Evolutionary conservation across 2,113 vertebrate genomes (phyloP).

Genomic region (Passer domesticus): DNA sequence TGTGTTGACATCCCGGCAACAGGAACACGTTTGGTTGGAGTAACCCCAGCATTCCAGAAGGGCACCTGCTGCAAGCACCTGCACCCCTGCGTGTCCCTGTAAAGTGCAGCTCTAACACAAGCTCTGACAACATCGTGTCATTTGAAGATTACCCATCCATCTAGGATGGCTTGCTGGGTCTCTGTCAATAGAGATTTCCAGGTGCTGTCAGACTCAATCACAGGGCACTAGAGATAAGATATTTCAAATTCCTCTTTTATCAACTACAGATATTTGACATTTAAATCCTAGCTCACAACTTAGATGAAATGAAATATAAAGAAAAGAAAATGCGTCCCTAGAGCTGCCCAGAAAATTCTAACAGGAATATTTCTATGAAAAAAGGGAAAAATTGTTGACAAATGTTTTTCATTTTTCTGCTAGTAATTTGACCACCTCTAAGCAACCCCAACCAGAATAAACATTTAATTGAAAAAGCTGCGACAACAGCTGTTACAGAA

Average conservation of each 20-base stretch:
- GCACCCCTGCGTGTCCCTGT: background rate
- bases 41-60: background rate
- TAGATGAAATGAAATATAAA: background rate
- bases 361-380: background rate
- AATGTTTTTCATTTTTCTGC: background rate
- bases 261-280: background rate
- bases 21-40: fast-evolving
- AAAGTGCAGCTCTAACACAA: background rate
- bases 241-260: background rate
- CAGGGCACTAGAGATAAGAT: background rate
- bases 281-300: constrained; percentile 6
- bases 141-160: background rate
- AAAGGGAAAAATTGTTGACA: background rate
- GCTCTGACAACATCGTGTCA: fast-evolving
- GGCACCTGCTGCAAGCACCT: background rate
- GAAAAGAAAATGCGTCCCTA: background rate
- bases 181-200: background rate
- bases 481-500: background rate
- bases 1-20: background rate
- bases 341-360: background rate
- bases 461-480: background rate
- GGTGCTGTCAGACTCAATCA: background rate
- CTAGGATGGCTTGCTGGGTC: background rate
- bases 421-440: background rate
- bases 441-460: background rate